phyloP scores from a whole-genome alignment of 1,140 invertebrate species.

The Papilio dardanus region DNA sequence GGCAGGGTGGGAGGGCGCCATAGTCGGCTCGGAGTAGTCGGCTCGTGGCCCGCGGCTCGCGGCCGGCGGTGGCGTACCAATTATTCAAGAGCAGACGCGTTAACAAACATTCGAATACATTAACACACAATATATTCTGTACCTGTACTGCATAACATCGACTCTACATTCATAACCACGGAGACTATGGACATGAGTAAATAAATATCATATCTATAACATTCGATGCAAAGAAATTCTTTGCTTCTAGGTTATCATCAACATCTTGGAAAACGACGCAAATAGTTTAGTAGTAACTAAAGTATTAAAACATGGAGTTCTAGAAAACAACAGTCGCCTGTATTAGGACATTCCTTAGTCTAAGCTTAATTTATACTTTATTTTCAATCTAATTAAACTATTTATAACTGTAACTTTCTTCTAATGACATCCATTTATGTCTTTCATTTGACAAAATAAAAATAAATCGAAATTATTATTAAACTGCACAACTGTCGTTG shows the following conservation, averaged over 20 bases:
- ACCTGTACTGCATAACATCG: constrained; percentile 48
- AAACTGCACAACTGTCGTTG: background rate
- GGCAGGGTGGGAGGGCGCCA: too few relatives aligned
- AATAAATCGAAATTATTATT: constrained; percentile 5
- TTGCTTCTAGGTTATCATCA: too few relatives aligned
- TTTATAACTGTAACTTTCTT: background rate
- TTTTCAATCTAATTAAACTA: too few relatives aligned
- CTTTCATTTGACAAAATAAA: background rate
- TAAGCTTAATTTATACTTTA: background rate
- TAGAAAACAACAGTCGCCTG: too few relatives aligned
- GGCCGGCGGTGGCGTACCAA: constrained; percentile 41
- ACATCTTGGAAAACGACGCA: too few relatives aligned
- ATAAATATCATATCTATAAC: too few relatives aligned
- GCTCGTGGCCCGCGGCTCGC: background rate
- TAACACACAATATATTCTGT: constrained; percentile 67
- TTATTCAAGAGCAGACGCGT: constrained; percentile 58
- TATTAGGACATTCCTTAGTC: too few relatives aligned
- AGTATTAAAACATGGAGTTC: too few relatives aligned
- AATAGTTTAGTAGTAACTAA: too few relatives aligned
- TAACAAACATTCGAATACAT: constrained; percentile 62
- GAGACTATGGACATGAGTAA: constrained; percentile 41
- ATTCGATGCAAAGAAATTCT: too few relatives aligned
- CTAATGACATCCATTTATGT: too few relatives aligned
- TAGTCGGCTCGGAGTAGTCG: too few relatives aligned
- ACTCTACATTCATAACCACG: constrained; percentile 38